Base-by-base conservation (phyloP, 1,140 invertebrate species). In the Drosophila mayri region DNA sequence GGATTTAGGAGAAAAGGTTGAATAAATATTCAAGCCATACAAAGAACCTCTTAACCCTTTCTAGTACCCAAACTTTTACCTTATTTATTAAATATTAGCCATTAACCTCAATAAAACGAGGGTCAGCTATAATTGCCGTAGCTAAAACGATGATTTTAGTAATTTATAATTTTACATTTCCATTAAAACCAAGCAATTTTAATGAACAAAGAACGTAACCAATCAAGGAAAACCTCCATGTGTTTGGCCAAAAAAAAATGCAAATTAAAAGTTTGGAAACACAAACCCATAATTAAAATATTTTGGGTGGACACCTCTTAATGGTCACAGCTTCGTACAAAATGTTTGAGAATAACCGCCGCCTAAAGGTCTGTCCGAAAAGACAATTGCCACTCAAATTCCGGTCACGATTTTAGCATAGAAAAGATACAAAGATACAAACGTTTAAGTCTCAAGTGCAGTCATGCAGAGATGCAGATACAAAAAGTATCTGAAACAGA, bases 391-490 rank as follows among this genome's bases (percentile, higher is more conserved):
- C 22, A 50, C 25, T 50, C 60, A 67, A 77, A 70, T 76, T 76
- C 82, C 76, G 75, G 72, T 87, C 83, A 83, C 80, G 84, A 88
- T 87, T 61, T 71, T 59, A 47, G 25, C 76, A 62, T 62, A 76
- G 12, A 52, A 22, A 1, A 54, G 50, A 52, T 22, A 40, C 47
- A 43, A 20, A 40, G 49, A 55, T 38, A 65, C 32, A 61, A 44
- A 16, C 43, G 35, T 49, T 47, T 47, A 44, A 41, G 47, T 46
- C 35, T 28, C 22, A 49, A 61, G 46, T 74, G 57, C 71, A 74
- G 35, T 28, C 40, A 66, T 22, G 38, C 38, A 46, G 10, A 40
- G 43, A 37, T 60, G 35, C 52, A 54, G 40, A 54, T 64, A 44
- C 38, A 3, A 43, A 64, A 44, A 44, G 50, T 59, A 67, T 60